phyloP scores from a whole-genome alignment of 1,140 invertebrate genomes.

The Leptopilina clavipes region DNA sequence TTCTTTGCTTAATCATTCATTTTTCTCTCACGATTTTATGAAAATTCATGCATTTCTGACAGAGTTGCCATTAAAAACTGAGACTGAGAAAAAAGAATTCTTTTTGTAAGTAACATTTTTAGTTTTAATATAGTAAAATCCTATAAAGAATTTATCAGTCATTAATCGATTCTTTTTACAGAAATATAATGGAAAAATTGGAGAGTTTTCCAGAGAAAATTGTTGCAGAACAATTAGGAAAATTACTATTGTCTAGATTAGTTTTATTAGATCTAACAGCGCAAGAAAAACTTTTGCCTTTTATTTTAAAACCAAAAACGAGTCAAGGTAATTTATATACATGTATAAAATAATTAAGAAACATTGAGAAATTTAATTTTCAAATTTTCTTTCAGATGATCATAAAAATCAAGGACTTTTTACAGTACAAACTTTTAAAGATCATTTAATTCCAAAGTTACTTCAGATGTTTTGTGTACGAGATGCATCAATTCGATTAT shows the following conservation, averaged over 20 bases:
- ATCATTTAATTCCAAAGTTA: conserved; percentile 82
- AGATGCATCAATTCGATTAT: conserved; percentile 83
- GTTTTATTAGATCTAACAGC: conserved; percentile 88
- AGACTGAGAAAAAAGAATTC: conserved; percentile 84
- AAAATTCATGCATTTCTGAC: conserved; percentile 86
- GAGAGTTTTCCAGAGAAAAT: conserved; percentile 84
- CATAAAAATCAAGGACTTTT: conserved; percentile 76
- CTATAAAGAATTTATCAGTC: neutral
- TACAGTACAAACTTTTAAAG: conserved; percentile 79
- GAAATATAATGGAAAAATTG: conserved; percentile 79
- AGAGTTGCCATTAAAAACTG: conserved; percentile 85
- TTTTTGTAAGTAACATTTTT: conserved; percentile 81
- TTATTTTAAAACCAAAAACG: conserved; percentile 81
- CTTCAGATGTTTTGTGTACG: conserved; percentile 85
- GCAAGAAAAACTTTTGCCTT: conserved; percentile 83
- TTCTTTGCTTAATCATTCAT: conserved; percentile 80
- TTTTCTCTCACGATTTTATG: conserved; percentile 90
- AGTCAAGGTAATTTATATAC: conserved; percentile 40
- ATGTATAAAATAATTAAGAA: too few relatives aligned
- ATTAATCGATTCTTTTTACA: conserved; percentile 53
- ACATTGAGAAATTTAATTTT: conserved; percentile 6
- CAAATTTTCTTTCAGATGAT: conserved; percentile 60
- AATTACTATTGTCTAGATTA: conserved; percentile 85
- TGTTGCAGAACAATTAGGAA: conserved; percentile 85
- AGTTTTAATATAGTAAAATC: neutral